phyloP scores from a whole-genome alignment of 1,140 invertebrate species.

The Drosophila azteca region DNA sequence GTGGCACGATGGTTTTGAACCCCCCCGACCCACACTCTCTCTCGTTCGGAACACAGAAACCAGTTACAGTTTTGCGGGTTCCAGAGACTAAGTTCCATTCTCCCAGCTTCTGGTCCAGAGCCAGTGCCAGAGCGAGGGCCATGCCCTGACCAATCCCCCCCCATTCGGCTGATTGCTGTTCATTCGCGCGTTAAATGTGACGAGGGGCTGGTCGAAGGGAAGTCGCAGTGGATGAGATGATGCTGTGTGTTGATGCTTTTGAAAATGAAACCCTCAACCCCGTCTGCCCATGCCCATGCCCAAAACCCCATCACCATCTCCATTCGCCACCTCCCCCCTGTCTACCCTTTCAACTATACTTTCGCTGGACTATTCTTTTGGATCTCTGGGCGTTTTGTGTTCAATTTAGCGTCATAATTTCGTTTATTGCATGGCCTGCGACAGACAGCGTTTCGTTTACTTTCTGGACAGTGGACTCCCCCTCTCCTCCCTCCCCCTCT shows the following conservation, averaged over 20 bases:
- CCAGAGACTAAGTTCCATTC: conserved; percentile 9
- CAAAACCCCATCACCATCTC: conserved; percentile 8
- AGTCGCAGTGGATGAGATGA: background rate
- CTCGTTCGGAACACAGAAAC: background rate
- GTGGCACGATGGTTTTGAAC: conserved; percentile 26
- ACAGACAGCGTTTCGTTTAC: conserved; percentile 36
- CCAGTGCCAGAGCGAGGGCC: conserved; percentile 18
- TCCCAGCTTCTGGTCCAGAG: conserved; percentile 38
- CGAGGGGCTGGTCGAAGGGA: conserved; percentile 7
- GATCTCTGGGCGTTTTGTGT: conserved; percentile 71
- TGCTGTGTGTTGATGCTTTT: conserved; percentile 35
- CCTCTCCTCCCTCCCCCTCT: background rate
- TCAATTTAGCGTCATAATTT: conserved; percentile 82
- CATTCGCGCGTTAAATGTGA: conserved; percentile 77
- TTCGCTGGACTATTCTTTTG: conserved; percentile 68
- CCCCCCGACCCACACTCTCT: conserved; percentile 11
- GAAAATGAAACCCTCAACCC: conserved; percentile 47
- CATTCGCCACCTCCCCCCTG: no score
- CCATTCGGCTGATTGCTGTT: conserved; percentile 61
- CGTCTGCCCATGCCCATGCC: background rate
- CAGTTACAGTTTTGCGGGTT: conserved; percentile 20
- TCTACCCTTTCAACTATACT: conserved; percentile 20
- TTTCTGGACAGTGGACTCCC: conserved; percentile 10
- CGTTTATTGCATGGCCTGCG: conserved; percentile 72
- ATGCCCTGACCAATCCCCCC: conserved; percentile 21